A percentile compares a stretch with the other conserved stretches of the same genome.
These are phyloP conservation scores for Molossus alvarezi DNA, from an alignment of 2,797 vertebrate genomes.

Conservation along the genomic window DNA sequence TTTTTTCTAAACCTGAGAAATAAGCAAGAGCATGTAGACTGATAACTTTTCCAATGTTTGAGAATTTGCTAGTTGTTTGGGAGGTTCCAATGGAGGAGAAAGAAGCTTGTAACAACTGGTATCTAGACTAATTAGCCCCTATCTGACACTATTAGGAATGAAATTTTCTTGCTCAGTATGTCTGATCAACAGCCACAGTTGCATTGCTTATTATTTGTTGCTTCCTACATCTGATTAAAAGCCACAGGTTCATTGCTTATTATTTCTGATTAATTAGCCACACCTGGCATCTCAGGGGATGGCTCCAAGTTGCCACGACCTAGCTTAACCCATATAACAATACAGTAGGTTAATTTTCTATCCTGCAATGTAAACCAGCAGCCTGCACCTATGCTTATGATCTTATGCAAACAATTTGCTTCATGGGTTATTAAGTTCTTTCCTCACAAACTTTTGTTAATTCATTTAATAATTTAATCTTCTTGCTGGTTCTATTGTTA, in stretches of 20 bases:
- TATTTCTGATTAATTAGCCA: conserved; percentile 41
- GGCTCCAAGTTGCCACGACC: not conserved
- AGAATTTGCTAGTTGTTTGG: conserved; percentile 16
- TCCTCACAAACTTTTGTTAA: not conserved
- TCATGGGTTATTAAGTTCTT: not conserved
- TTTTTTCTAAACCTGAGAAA: not conserved
- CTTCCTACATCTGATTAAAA: not conserved
- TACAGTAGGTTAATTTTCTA: not conserved
- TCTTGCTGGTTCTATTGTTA: not conserved
- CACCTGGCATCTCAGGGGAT: not conserved
- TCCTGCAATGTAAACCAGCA: not conserved
- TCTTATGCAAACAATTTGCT: not conserved
- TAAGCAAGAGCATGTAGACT: not conserved
- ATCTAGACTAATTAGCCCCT: conserved; percentile 21
- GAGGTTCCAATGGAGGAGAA: not conserved
- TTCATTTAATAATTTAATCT: not conserved
- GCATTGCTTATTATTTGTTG: not conserved
- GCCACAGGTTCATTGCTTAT: not conserved
- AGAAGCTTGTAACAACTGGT: not conserved
- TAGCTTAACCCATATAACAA: not conserved
- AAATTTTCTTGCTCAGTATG: not conserved
- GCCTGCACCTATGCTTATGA: not conserved
- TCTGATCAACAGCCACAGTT: not conserved
- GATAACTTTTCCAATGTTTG: conserved; percentile 25
- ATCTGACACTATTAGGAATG: not conserved